A percentile compares a stretch with the other conserved stretches of the same genome.
Conservation (phyloP, 1,140 invertebrate species). For the Elymnias hypermnestra region DNA sequence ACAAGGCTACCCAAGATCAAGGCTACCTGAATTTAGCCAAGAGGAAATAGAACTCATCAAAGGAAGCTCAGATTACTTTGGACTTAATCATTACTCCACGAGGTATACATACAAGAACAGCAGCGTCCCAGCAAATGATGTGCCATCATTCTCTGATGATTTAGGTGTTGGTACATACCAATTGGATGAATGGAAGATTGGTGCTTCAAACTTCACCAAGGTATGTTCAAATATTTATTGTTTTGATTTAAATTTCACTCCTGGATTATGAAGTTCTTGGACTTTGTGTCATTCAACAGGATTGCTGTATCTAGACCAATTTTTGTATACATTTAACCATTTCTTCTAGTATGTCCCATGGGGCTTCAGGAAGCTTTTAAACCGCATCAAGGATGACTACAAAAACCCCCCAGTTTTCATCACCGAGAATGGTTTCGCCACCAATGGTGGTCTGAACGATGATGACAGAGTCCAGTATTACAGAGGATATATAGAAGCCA, state of each 20-base stretch:
- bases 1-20: no score
- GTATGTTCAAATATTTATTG: no score
- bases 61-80: constrained; percentile 76
- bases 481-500: background rate
- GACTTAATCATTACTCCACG: constrained; percentile 76
- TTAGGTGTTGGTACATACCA: constrained; percentile 20
- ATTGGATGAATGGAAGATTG: constrained; percentile 19
- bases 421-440: background rate
- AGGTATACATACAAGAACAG: constrained; percentile 26
- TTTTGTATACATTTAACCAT: no score
- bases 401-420: background rate
- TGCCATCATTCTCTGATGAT: constrained; percentile 14
- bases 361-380: background rate
- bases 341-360: constrained; percentile 3
- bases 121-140: constrained; percentile 3
- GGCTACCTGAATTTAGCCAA: constrained; percentile 48
- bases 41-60: constrained; percentile 31
- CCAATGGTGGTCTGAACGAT: background rate
- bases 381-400: background rate
- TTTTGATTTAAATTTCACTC: no score
- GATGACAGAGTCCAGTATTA: constrained; percentile 1
- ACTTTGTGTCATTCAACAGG: no score
- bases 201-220: constrained; percentile 1
- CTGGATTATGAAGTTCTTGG: background rate
- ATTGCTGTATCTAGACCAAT: no score